Conservation (phyloP, 2,113 vertebrate species). For the Lipotes vexillifer region DNA sequence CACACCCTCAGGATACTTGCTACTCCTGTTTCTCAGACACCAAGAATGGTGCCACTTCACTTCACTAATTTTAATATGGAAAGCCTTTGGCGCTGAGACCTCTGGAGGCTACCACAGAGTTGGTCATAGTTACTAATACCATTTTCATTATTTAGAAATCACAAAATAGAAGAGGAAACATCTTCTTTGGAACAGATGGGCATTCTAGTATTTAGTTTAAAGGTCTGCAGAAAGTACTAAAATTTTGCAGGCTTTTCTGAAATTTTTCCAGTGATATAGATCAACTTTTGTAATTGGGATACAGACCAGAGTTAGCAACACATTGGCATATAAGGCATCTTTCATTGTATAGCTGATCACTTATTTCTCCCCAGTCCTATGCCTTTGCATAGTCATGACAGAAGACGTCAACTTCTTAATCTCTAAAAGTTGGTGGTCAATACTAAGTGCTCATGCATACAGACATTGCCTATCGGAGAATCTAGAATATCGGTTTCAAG, state of each 20-base stretch:
- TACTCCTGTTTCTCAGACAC: neutral
- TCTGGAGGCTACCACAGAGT: neutral
- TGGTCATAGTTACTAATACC: neutral
- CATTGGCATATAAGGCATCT: neutral
- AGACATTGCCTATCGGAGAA: neutral
- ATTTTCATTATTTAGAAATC: slow-evolving; percentile 1
- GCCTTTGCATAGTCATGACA: neutral
- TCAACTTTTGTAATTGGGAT: neutral
- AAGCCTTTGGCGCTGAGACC: neutral
- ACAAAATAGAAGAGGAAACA: neutral
- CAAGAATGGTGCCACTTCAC: neutral
- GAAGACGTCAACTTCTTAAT: neutral
- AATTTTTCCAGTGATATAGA: neutral
- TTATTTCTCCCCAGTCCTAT: neutral
- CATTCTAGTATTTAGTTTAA: neutral
- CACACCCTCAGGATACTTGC: neutral
- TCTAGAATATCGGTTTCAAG: neutral
- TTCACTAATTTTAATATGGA: neutral
- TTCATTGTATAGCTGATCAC: neutral
- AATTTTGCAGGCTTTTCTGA: neutral
- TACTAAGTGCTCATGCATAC: neutral
- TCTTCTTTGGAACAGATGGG: neutral
- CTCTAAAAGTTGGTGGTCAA: neutral
- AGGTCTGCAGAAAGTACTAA: neutral
- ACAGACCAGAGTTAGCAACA: neutral